Evolutionary conservation across 2,797 vertebrate genomes (phyloP), one percentile per base, ranked within the genome.

Genomic region (Chromobotia macracanthus): DNA sequence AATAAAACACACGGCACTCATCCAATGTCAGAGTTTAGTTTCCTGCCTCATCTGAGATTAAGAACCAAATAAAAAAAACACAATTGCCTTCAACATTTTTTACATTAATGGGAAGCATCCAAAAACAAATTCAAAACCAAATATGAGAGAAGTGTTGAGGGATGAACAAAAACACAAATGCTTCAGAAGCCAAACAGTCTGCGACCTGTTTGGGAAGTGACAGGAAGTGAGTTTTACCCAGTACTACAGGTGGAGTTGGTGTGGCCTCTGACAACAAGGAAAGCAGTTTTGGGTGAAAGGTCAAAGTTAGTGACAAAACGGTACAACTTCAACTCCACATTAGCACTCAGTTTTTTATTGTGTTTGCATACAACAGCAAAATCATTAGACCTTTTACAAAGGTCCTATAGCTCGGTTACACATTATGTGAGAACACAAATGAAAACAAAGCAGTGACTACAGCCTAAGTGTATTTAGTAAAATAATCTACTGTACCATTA

Each of bases 181-280:
- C 28, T 28, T 60, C 51, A 81, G 44, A 77, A 61, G 67, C 4
- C 35, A 38, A 38, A 38, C 35, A 41, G 11, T 53, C 55, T 60
- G 51, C 48, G 38, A 44, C 61, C 69, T 72, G 74, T 50, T 75
- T 68, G 73, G 66, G 38, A n/a, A 61, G 10, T 74, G 78, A 72
- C 80, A 68, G 35, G 51, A 72, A 46, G 19, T 50, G n/a, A 75
- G 41, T 28, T 96, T 99, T 99, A 99, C 97, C 97, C 95, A 96
- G 95, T 92, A 93, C 90, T 89, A 97, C 90, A 95, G 97, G 90
- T 90, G 97, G 96, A 92, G 96, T 94, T 91, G 96, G 96, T 89
- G 96, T 95, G 86, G 96, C 95, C 93, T 96, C 97, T 98, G 94
- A 94, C 41, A 65, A 48, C 31, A 65, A 35, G 48, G 73, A 79